Percentiles rank a stretch among this genome's conserved stretches.
phyloP scores from a whole-genome alignment of 2,888 invertebrate genomes.

The Eupithecia inturbata region DNA sequence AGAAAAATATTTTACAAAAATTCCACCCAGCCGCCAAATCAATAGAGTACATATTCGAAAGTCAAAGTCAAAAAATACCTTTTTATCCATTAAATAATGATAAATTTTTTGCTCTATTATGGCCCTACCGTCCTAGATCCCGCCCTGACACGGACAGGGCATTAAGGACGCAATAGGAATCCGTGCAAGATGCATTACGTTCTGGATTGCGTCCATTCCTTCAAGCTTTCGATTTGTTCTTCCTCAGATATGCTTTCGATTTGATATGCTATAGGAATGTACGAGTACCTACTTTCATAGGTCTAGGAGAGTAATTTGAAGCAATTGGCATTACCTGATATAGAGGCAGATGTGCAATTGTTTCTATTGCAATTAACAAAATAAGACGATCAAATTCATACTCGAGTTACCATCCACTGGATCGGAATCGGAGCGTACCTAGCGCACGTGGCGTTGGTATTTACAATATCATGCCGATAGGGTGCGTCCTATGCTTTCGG shows the following conservation, averaged over 20 bases:
- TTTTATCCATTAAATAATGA: not conserved
- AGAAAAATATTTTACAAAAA: no score
- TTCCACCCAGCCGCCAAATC: no score
- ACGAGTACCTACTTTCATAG: not conserved
- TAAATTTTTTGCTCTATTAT: not conserved
- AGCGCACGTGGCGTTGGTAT: no score
- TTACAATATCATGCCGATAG: no score
- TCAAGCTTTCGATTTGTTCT: conserved; percentile 27
- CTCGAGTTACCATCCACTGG: no score
- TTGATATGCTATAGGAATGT: conserved; percentile 6
- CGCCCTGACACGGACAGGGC: conserved; percentile 3
- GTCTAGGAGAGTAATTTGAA: not conserved
- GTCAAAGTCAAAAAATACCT: no score
- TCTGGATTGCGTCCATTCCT: conserved; percentile 39
- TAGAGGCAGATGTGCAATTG: not conserved
- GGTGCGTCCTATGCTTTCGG: no score
- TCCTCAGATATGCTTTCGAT: conserved; percentile 12
- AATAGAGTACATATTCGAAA: no score
- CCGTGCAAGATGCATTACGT: conserved; percentile 43
- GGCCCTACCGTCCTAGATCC: not conserved
- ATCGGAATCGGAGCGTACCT: no score
- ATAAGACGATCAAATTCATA: not conserved
- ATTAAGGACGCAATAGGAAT: conserved; percentile 33
- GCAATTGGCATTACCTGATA: not conserved
- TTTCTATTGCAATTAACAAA: not conserved